These are phyloP conservation scores for Diadumene lineata DNA, from an alignment of 92 coral and sea anemone species.

Conservation along the genomic window DNA sequence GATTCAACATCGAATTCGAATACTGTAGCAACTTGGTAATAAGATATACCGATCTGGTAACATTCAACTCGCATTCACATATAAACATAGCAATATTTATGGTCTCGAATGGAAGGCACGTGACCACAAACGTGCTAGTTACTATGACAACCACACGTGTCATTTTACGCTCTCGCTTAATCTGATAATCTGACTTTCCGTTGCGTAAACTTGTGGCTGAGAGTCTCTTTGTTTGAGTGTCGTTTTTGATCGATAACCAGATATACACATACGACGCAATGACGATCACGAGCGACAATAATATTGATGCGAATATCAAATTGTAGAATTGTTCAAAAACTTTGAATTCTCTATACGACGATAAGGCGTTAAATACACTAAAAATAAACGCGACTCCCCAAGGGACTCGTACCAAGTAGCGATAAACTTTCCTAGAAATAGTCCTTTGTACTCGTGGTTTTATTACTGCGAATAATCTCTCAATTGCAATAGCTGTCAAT, in stretches of 20 bases:
- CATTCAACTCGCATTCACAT: conserved; percentile 20
- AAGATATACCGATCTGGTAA: conserved; percentile 6
- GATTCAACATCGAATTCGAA: conserved; percentile 65
- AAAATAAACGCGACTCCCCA: conserved; percentile 54
- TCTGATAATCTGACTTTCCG: conserved; percentile 11
- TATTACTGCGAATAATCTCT: conserved; percentile 38
- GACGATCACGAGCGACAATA: conserved; percentile 40
- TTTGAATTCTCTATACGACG: conserved; percentile 10
- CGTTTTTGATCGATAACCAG: conserved; percentile 44
- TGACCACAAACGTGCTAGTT: conserved; percentile 57
- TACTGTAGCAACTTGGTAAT: conserved; percentile 67
- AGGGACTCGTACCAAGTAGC: conserved; percentile 31
- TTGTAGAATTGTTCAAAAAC: conserved; percentile 45
- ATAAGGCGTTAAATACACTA: conserved; percentile 47
- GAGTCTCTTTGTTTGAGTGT: conserved; percentile 27
- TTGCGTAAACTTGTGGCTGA: background rate
- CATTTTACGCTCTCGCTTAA: conserved; percentile 44
- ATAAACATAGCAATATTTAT: conserved; percentile 51
- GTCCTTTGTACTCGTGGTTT: conserved; percentile 40
- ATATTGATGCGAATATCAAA: conserved; percentile 45
- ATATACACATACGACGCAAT: conserved; percentile 45
- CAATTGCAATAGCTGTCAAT: conserved; percentile 51
- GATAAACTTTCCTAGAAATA: conserved; percentile 10
- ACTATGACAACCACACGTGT: conserved; percentile 58
- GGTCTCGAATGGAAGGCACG: conserved; percentile 71